These are phyloP conservation scores for Porites divaricata DNA, from an alignment of 92 coral and sea anemone species.

Conservation along the genomic window DNA sequence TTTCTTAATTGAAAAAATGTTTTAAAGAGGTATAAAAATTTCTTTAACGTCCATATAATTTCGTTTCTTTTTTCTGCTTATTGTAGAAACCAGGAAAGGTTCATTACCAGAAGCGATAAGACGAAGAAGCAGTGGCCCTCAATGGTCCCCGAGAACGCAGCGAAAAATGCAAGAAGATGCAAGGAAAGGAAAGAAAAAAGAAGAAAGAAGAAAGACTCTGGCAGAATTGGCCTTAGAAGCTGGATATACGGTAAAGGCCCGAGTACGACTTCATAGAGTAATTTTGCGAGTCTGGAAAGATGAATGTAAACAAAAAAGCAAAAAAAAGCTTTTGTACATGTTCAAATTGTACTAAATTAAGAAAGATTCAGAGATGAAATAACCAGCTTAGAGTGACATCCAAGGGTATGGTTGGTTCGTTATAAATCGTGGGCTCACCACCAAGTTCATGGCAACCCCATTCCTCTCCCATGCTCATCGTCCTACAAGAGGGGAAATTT, in stretches of 20 bases:
- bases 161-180: conserved; percentile 61
- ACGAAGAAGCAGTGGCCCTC: conserved; percentile 23
- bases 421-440: no score
- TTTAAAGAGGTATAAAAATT: no score
- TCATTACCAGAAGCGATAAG: conserved; percentile 1
- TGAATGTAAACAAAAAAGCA: no score
- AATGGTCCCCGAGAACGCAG: conserved; percentile 78
- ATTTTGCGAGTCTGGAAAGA: neutral
- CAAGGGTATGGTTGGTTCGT: no score
- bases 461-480: no score
- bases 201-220: conserved; percentile 73
- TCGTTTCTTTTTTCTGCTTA: neutral
- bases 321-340: no score
- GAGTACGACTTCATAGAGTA: neutral
- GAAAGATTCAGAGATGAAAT: no score
- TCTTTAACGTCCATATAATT: neutral
- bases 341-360: no score
- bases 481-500: no score
- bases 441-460: no score
- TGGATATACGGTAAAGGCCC: conserved; percentile 74
- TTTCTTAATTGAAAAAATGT: no score
- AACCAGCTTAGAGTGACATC: no score
- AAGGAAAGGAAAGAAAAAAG: conserved; percentile 35
- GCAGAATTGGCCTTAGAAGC: conserved; percentile 87
- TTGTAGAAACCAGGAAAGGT: conserved; percentile 14